Base-by-base conservation (phyloP, 2,113 vertebrate genomes). In the Pomatorhinus ruficollis region DNA sequence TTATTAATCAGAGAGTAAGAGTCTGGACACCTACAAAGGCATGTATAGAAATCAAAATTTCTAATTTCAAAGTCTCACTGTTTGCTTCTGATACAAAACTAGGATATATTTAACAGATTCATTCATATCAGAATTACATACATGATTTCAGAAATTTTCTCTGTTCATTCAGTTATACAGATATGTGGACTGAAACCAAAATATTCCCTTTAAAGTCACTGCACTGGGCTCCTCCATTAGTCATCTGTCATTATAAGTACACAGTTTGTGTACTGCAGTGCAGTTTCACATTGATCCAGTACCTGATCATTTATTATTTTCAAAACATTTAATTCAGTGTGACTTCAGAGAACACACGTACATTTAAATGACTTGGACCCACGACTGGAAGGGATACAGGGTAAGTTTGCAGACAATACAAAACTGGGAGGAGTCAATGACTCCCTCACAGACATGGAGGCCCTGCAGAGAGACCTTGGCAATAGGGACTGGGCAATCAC, bases 401-500 rank as follows among this genome's bases (percentile, higher is more conserved):
- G 4, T 22, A 25, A 18, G 25, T 20, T 44, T 0, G 0, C 17
- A 21, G 37, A 21, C 7, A 12, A 7, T 20, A 12, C 12, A 59
- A 31, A 86, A 21, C 30, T 14, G 37, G 35, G 61, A 57, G 30
- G 30, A 30, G 3, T 28, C 13, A 14, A 7, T 30, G 22, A 22
- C 5, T 22, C 28, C 18, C 7, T 27, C 27, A 33, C 33, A 53
- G 17, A 31, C 8, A 21, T 7, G 37, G 17, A 45, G 22, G 11
- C 22, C 28, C 49, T 22, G 35, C 24, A n/a, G 12, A n/a, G 42
- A 75, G 8, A 9, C 31, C 5, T 16, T 0, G 0, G 8, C 15
- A 35, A 4, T 1, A 25, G 44, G 5, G 4, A 17, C 5, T 40
- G 35, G 8, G 16, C 50, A n/a, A 16, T 10, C 50, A 57, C 12